Evolutionary conservation across 2,113 vertebrate species (phyloP).

Genomic region (Puntigrus tetrazona): DNA sequence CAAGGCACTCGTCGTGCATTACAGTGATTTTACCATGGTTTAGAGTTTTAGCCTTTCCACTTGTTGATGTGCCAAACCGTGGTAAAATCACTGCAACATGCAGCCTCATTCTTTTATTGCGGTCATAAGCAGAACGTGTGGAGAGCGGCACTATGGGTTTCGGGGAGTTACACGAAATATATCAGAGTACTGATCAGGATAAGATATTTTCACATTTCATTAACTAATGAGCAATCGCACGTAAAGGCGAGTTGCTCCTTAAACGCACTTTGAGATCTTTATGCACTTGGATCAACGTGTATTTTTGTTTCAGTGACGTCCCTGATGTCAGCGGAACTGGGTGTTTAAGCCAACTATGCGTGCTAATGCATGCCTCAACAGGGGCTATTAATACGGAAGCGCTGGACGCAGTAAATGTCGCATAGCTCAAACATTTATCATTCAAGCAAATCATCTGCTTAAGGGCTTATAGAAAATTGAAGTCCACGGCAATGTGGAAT

Average conservation of each 20-base stretch:
- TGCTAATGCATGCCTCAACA: not conserved
- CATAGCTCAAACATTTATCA: not conserved
- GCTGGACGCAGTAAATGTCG: not conserved
- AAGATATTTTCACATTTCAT: not conserved
- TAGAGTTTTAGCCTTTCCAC: too few species aligned
- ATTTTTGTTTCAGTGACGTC: not conserved
- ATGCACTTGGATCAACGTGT: not conserved
- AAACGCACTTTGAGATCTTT: not conserved
- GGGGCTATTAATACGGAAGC: not conserved
- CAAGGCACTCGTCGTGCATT: not conserved
- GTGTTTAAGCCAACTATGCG: not conserved
- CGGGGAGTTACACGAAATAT: not conserved
- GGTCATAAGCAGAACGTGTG: not conserved
- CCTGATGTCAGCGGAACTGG: not conserved
- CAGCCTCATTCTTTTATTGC: not conserved
- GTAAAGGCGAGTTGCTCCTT: too few species aligned
- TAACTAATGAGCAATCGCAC: not conserved
- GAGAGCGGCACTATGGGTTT: not conserved
- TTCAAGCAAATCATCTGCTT: conserved; percentile 7
- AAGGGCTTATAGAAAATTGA: not conserved
- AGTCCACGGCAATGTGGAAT: not conserved
- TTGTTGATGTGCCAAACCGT: not conserved
- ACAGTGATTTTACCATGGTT: not conserved
- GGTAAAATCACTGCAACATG: not conserved
- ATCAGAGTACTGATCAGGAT: not conserved